phyloP scores from a whole-genome alignment of 1,140 invertebrate genomes.

The Meloidogyne hapla region DNA sequence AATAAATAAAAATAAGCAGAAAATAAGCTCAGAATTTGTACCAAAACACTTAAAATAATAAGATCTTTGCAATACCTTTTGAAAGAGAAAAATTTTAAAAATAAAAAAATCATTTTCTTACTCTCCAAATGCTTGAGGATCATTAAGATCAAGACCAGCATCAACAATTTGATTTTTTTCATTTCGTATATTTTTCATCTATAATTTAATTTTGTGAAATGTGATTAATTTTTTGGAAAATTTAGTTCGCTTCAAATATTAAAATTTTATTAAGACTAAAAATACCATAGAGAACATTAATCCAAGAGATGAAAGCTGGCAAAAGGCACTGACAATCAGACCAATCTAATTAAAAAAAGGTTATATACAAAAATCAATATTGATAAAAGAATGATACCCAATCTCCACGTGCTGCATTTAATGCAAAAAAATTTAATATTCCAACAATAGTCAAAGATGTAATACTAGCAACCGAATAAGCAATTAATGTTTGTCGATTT shows the following conservation, averaged over 20 bases:
- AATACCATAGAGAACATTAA: slow-evolving; percentile 21
- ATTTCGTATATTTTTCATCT: slow-evolving; percentile 38
- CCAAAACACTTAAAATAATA: slow-evolving; percentile 50
- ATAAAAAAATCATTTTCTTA: slow-evolving; percentile 35
- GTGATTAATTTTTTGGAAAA: no score
- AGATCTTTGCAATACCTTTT: slow-evolving; percentile 59
- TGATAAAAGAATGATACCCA: slow-evolving; percentile 26
- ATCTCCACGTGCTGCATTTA: slow-evolving; percentile 26
- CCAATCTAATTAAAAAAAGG: slow-evolving; percentile 24
- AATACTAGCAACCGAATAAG: slow-evolving; percentile 44
- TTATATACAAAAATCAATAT: slow-evolving; percentile 30
- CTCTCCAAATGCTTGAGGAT: slow-evolving; percentile 59
- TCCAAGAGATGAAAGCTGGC: slow-evolving; percentile 1
- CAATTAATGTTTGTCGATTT: slow-evolving; percentile 51
- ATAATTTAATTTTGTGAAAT: slow-evolving; percentile 15
- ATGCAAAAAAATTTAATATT: slow-evolving; percentile 34
- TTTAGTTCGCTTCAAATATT: neutral
- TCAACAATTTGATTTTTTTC: slow-evolving; percentile 59
- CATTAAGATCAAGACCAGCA: slow-evolving; percentile 61
- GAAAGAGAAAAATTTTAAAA: slow-evolving; percentile 15
- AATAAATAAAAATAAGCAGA: slow-evolving; percentile 50
- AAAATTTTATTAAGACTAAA: neutral
- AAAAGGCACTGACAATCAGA: slow-evolving; percentile 24
- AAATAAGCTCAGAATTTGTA: slow-evolving; percentile 52
- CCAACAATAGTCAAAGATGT: slow-evolving; percentile 31